phyloP scores from a whole-genome alignment of 2,888 invertebrate genomes.

The Diarsia rubi region DNA sequence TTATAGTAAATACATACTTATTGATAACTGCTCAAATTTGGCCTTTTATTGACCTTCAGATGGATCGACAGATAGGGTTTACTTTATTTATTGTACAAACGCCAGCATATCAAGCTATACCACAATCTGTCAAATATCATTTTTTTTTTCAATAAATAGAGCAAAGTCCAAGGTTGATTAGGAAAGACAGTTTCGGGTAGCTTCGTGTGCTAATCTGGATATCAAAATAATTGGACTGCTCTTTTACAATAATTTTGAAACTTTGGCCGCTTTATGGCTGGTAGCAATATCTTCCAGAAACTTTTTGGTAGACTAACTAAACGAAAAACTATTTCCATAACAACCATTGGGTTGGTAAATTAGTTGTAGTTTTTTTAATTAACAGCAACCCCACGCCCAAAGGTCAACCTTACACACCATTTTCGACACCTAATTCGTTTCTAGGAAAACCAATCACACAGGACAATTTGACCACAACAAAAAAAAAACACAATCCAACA shows the following conservation, averaged over 20 bases:
- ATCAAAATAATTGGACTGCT: not conserved
- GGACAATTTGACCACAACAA: not conserved
- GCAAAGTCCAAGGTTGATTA: too few relatives aligned
- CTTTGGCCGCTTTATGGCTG: not conserved
- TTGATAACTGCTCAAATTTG: not conserved
- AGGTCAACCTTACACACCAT: not conserved
- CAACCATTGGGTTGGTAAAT: not conserved
- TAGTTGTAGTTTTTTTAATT: not conserved
- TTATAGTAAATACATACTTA: not conserved
- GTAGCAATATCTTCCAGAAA: not conserved
- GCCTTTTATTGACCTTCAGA: not conserved
- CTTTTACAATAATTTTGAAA: not conserved
- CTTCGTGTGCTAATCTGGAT: too few relatives aligned
- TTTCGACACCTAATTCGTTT: not conserved
- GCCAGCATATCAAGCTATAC: too few relatives aligned
- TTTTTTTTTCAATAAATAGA: too few relatives aligned
- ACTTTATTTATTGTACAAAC: not conserved
- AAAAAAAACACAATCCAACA: slow-evolving; percentile 20
- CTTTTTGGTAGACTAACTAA: not conserved
- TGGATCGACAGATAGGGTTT: not conserved
- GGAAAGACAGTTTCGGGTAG: too few relatives aligned
- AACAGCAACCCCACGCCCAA: not conserved
- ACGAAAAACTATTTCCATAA: not conserved
- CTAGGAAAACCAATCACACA: not conserved
- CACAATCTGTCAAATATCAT: too few relatives aligned